Evolutionary conservation across 2,888 invertebrate species (phyloP).

Genomic region (Prosopocoilus inquinatus): DNA sequence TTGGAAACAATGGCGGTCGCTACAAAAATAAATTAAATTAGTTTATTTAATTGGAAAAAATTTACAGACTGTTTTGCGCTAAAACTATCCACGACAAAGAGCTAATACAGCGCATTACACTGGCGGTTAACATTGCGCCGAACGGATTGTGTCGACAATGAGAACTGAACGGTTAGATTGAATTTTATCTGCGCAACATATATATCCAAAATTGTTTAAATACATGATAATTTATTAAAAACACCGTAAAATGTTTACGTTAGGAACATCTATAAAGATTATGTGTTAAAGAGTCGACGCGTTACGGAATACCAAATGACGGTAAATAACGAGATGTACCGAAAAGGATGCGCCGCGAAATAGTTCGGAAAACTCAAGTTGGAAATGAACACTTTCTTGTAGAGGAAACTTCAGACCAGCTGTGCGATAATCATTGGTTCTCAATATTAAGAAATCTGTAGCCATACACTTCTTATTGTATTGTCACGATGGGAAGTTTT

Average conservation of each 20-base stretch:
- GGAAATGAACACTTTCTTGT: background rate
- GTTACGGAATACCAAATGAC: background rate
- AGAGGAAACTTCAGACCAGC: background rate
- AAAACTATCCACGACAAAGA: too few species aligned
- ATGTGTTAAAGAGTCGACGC: background rate
- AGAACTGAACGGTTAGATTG: too few species aligned
- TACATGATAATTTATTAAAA: background rate
- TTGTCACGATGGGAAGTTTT: too few species aligned
- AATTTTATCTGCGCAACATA: too few species aligned
- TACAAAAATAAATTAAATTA: background rate
- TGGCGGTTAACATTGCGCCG: constrained; percentile 5
- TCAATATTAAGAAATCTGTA: too few species aligned
- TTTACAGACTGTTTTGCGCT: constrained; percentile 1
- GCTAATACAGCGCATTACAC: too few species aligned
- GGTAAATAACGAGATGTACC: background rate
- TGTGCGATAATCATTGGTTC: too few species aligned
- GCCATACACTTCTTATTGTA: too few species aligned
- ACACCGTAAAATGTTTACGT: background rate
- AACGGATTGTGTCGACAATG: too few species aligned
- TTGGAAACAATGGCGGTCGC: background rate
- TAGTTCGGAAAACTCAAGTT: background rate
- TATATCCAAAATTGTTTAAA: too few species aligned
- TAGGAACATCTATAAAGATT: background rate
- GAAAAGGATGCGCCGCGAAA: too few species aligned
- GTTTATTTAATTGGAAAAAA: background rate